phyloP scores from a whole-genome alignment of 1,140 invertebrate species.

The Atopsyche davidsoni region DNA sequence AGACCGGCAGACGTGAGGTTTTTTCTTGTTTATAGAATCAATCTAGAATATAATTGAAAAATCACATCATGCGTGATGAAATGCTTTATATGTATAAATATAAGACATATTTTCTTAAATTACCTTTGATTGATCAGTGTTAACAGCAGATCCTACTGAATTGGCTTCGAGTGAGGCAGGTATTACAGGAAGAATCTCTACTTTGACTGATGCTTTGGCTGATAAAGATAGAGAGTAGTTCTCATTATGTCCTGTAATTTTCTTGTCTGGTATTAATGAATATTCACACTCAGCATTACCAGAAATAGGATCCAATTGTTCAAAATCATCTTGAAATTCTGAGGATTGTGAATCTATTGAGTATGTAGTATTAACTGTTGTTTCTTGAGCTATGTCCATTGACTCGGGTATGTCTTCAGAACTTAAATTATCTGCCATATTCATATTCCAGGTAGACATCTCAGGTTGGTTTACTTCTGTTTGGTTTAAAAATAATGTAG shows the following conservation, averaged over 20 bases:
- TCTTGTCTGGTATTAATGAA: too few relatives aligned
- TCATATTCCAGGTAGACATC: conserved; percentile 16
- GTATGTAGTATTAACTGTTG: conserved; percentile 29
- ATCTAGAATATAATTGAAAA: conserved; percentile 5
- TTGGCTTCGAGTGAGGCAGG: too few relatives aligned
- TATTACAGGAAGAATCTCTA: too few relatives aligned
- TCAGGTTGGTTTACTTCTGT: conserved; percentile 26
- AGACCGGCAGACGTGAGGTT: conserved; percentile 33
- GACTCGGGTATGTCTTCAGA: conserved; percentile 16
- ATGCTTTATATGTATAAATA: conserved; percentile 29
- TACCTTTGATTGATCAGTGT: conserved; percentile 16
- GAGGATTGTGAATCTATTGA: conserved; percentile 31
- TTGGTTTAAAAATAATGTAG: conserved; percentile 28
- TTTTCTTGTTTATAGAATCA: conserved; percentile 14
- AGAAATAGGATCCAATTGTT: conserved; percentile 40
- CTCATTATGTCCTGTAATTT: too few relatives aligned
- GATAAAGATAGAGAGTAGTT: too few relatives aligned
- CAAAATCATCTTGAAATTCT: conserved; percentile 34
- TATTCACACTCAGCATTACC: too few relatives aligned
- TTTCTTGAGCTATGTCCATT: conserved; percentile 21
- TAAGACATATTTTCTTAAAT: not conserved
- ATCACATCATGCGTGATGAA: conserved; percentile 26
- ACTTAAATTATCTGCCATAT: conserved; percentile 7
- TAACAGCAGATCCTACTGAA: too few relatives aligned
- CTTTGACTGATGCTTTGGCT: too few relatives aligned